These are phyloP conservation scores for Agrochola circellaris DNA, from an alignment of 2,888 invertebrate genomes.

Conservation along the genomic window DNA sequence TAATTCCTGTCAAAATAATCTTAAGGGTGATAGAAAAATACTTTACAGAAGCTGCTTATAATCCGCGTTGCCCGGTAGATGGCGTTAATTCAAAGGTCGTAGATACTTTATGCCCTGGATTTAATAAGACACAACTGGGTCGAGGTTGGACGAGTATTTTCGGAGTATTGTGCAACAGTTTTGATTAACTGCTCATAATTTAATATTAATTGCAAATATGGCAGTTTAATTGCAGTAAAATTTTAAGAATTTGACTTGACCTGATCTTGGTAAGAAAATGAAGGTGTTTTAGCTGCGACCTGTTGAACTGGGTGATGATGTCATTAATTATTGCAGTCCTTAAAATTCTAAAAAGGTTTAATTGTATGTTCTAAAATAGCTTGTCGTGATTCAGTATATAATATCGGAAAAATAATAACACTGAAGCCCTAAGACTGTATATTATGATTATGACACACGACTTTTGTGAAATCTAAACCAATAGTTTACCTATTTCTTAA, in stretches of 20 bases:
- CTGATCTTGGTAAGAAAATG: background rate
- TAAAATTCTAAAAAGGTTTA: too few species aligned
- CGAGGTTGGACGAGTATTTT: conserved; percentile 84
- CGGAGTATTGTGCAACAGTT: conserved; percentile 82
- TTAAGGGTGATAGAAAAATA: conserved; percentile 31
- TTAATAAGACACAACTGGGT: conserved; percentile 79
- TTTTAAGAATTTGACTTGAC: conserved; percentile 1
- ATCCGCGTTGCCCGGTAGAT: conserved; percentile 48
- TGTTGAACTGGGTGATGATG: conserved; percentile 13
- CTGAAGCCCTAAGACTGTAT: background rate
- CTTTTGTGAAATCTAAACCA: background rate
- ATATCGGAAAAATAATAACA: background rate
- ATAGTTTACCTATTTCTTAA: background rate
- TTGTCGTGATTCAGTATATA: too few species aligned
- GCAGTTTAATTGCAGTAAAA: conserved; percentile 23
- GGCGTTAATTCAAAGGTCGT: conserved; percentile 69
- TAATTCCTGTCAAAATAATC: conserved; percentile 22
- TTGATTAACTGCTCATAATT: conserved; percentile 69
- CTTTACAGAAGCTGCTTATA: conserved; percentile 11
- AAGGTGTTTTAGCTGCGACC: conserved; percentile 1
- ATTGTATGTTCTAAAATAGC: too few species aligned
- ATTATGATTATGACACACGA: background rate
- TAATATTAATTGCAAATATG: conserved; percentile 51
- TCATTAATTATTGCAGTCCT: background rate
- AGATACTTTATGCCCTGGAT: conserved; percentile 67